Conservation (phyloP, 2,797 vertebrate genomes). For the Thunnus albacares region DNA sequence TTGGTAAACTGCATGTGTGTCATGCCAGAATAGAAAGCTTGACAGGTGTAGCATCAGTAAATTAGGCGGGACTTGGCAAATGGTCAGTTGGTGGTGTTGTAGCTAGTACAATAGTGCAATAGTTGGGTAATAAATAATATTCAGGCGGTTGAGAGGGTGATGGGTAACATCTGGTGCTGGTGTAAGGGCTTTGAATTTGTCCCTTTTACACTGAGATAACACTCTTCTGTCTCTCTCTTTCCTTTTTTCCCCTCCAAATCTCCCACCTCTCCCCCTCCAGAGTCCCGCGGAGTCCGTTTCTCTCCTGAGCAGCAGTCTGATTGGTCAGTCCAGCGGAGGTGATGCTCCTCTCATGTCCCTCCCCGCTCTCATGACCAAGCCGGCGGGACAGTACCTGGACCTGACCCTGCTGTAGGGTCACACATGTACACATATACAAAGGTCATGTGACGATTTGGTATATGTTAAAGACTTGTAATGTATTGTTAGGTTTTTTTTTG, state of each 20-base stretch:
- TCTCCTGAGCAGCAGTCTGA: constrained; percentile 81
- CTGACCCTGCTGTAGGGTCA: constrained; percentile 81
- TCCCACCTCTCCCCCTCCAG: constrained; percentile 66
- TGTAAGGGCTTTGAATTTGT: constrained; percentile 29
- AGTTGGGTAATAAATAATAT: constrained; percentile 26
- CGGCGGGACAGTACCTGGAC: constrained; percentile 78
- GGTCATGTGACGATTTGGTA: constrained; percentile 60
- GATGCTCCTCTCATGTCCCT: constrained; percentile 80
- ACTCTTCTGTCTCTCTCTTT: neutral
- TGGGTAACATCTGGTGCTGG: constrained; percentile 70
- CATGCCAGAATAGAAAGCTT: constrained; percentile 26
- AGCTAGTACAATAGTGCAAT: constrained; percentile 23
- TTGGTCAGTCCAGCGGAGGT: constrained; percentile 77
- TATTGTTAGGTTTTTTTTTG: constrained; percentile 64
- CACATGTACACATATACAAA: constrained; percentile 54
- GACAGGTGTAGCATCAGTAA: constrained; percentile 7
- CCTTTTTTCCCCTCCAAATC: neutral
- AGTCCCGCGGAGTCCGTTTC: constrained; percentile 77
- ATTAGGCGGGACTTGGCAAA: constrained; percentile 14
- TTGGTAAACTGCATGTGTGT: neutral
- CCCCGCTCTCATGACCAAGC: constrained; percentile 83
- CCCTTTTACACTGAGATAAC: constrained; percentile 4
- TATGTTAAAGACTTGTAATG: constrained; percentile 66
- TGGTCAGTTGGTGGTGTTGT: constrained; percentile 45
- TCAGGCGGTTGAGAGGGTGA: constrained; percentile 64